A percentile compares a stretch with the other conserved stretches of the same genome.
Conservation (phyloP, 2,113 vertebrate species). For the Plestiodon gilberti region DNA sequence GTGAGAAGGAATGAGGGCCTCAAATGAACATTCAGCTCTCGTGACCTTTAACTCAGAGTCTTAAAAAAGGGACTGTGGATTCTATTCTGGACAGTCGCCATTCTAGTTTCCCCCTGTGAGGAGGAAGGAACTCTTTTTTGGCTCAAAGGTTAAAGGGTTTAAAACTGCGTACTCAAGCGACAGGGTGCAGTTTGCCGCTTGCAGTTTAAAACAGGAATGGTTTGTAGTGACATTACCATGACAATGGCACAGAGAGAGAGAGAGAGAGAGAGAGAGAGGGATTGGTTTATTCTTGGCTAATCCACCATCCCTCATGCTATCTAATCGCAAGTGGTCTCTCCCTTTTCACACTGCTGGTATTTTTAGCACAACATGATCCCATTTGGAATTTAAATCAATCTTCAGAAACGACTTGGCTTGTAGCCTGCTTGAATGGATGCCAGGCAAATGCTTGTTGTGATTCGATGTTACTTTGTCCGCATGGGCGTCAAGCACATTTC, state of each 20-base stretch:
- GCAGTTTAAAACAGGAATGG: conserved; percentile 49
- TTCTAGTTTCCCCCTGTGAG: conserved; percentile 81
- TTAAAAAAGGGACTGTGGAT: too few species aligned
- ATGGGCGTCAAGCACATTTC: conserved; percentile 15
- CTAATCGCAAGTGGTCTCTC: conserved; percentile 20
- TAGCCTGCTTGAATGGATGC: conserved; percentile 42
- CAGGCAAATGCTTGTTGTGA: conserved; percentile 40
- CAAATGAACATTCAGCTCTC: too few species aligned
- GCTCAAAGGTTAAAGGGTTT: conserved; percentile 60
- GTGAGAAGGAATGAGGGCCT: too few species aligned
- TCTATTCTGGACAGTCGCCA: conserved; percentile 25
- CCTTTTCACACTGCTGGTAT: conserved; percentile 52
- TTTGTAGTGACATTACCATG: conserved; percentile 63
- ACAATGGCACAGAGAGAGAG: conserved; percentile 43
- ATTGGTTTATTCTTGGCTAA: conserved; percentile 31
- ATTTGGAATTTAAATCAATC: conserved; percentile 60
- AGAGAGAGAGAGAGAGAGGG: conserved; percentile 15
- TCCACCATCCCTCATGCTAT: conserved; percentile 19
- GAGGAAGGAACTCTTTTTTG: conserved; percentile 73
- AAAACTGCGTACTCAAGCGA: conserved; percentile 43
- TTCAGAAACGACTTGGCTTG: conserved; percentile 54
- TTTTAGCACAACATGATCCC: conserved; percentile 58
- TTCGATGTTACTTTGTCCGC: conserved; percentile 50
- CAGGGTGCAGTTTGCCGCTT: conserved; percentile 39
- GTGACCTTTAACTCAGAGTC: too few species aligned